phyloP scores from a whole-genome alignment of 2,888 invertebrate species.

The Cerceris ruficornis region DNA sequence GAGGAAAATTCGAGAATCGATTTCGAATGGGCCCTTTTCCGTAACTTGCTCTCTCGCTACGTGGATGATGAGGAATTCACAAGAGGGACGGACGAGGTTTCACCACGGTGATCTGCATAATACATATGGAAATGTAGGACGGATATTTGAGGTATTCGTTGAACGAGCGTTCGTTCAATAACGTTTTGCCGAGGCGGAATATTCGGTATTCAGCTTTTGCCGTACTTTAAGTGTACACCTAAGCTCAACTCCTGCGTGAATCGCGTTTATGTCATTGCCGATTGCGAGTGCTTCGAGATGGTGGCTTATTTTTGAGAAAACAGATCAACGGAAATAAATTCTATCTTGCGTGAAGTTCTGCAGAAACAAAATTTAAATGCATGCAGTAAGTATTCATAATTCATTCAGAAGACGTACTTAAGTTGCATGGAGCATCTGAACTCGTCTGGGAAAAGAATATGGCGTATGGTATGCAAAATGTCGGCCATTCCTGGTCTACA shows the following conservation, averaged over 20 bases:
- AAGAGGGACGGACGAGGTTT: constrained; percentile 2
- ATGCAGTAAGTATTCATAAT: too few species aligned
- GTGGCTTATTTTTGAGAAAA: too few species aligned
- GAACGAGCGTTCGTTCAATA: constrained; percentile 18
- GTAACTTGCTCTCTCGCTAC: not conserved
- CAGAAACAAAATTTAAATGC: too few species aligned
- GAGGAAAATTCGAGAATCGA: not conserved
- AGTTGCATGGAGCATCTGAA: too few species aligned
- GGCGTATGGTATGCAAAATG: too few species aligned
- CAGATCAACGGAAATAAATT: too few species aligned
- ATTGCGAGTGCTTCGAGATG: not conserved
- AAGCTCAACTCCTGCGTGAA: not conserved
- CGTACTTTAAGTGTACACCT: not conserved
- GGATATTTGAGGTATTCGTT: constrained; percentile 22
- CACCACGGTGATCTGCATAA: constrained; percentile 11
- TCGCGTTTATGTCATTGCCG: not conserved
- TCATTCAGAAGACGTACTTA: too few species aligned
- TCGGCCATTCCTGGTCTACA: too few species aligned
- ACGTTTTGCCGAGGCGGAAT: constrained; percentile 14
- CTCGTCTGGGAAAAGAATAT: too few species aligned
- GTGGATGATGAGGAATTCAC: constrained; percentile 11
- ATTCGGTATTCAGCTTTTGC: constrained; percentile 12
- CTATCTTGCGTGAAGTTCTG: too few species aligned
- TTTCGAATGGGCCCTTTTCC: not conserved
- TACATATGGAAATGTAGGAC: constrained; percentile 31